Conservation (phyloP, 2,113 vertebrate genomes). For the Camelus dromedarius region DNA sequence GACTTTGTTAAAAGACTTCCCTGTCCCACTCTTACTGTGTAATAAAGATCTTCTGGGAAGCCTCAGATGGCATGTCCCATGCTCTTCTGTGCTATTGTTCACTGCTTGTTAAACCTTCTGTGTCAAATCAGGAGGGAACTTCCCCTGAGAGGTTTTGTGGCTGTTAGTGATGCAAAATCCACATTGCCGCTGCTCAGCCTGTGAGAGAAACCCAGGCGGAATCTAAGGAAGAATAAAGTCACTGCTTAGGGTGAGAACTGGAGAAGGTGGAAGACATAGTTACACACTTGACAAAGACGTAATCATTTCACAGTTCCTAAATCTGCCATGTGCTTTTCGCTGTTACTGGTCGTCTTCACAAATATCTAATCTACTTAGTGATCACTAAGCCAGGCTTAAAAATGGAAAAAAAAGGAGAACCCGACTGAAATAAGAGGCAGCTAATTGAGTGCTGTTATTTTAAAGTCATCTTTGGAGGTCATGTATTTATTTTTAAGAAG, state of each 20-base stretch:
- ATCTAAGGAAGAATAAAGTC: not conserved
- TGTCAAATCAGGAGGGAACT: slow-evolving; percentile 1
- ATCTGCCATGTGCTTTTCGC: not conserved
- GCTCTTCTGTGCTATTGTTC: not conserved
- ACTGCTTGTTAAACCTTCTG: not conserved
- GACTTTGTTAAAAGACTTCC: not conserved
- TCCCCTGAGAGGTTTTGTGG: not conserved
- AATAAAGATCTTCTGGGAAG: not conserved
- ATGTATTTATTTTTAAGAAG: not conserved
- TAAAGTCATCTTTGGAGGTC: not conserved
- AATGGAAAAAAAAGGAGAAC: not conserved
- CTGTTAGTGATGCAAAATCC: not conserved
- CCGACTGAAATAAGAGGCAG: not conserved
- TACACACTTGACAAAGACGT: not conserved
- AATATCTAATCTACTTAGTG: not conserved
- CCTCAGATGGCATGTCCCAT: not conserved
- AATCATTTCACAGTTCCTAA: not conserved
- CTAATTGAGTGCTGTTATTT: not conserved
- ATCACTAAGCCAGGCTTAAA: not conserved
- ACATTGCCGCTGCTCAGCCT: not conserved
- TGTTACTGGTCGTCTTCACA: not conserved
- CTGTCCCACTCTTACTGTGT: not conserved
- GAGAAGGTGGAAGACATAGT: not conserved
- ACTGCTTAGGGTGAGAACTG: not conserved
- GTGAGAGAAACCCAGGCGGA: not conserved